A percentile compares a stretch with the other conserved stretches of the same genome.
phyloP scores from a whole-genome alignment of 2,113 vertebrate genomes.

The Penelope pileata region DNA sequence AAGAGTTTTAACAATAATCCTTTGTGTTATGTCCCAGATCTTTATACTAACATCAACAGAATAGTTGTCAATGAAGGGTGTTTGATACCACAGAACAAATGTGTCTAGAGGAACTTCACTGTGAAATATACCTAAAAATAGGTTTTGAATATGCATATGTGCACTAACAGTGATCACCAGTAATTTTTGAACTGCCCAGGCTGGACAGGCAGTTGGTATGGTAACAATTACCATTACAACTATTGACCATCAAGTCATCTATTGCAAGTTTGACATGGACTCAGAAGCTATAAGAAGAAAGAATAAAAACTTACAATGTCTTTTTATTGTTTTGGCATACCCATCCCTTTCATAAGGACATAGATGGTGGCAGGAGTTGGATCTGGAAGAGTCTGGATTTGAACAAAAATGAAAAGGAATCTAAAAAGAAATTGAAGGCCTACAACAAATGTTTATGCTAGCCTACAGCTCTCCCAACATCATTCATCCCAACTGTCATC shows the following conservation, averaged over 20 bases:
- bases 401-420: background rate
- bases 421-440: background rate
- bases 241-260: fast-evolving
- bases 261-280: background rate
- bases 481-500: background rate
- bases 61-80: background rate
- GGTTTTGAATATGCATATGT: background rate
- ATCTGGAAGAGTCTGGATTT: background rate
- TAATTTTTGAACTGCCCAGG: background rate
- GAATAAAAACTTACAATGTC: background rate
- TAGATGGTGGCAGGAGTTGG: background rate
- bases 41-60: background rate
- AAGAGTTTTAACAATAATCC: background rate
- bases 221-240: background rate
- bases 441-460: background rate
- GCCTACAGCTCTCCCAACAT: background rate
- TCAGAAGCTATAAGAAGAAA: background rate
- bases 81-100: background rate
- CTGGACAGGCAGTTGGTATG: fast-evolving
- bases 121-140: background rate
- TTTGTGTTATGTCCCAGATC: background rate
- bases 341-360: background rate
- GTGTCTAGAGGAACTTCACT: background rate
- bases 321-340: background rate
- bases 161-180: fast-evolving